phyloP scores from a whole-genome alignment of 2,888 invertebrate genomes.

The Nipponacmea schrenckii region DNA sequence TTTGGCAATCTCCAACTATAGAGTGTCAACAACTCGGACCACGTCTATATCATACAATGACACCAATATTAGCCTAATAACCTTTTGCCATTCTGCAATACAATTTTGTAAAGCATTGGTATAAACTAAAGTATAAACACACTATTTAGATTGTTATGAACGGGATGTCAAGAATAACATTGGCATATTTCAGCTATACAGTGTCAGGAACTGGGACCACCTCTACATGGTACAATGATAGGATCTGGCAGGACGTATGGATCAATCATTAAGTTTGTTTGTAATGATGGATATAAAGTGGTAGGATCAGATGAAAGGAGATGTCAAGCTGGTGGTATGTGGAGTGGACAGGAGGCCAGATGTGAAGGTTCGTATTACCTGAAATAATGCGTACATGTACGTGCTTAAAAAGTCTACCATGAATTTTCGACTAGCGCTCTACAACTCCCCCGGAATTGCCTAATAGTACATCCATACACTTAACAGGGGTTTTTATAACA shows the following conservation, averaged over 20 bases:
- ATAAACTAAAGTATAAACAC: too few relatives aligned
- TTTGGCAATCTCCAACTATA: constrained; percentile 74
- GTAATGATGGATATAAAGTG: constrained; percentile 91
- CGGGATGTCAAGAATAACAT: too few relatives aligned
- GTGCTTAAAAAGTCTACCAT: too few relatives aligned
- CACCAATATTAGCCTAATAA: constrained; percentile 59
- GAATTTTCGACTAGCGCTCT: too few relatives aligned
- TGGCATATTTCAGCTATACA: constrained; percentile 79
- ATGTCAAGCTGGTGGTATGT: constrained; percentile 93
- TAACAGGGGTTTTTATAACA: too few relatives aligned
- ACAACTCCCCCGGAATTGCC: too few relatives aligned
- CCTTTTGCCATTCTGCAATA: too few relatives aligned
- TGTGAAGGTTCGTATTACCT: constrained; percentile 81
- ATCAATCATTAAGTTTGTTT: constrained; percentile 93
- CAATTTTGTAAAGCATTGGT: too few relatives aligned
- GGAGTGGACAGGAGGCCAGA: constrained; percentile 90
- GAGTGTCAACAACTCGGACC: constrained; percentile 92
- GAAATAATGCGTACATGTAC: background rate
- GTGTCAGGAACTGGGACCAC: constrained; percentile 91
- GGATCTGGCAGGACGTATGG: constrained; percentile 94
- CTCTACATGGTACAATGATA: constrained; percentile 90
- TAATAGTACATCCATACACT: too few relatives aligned
- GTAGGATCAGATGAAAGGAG: constrained; percentile 89
- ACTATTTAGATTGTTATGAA: too few relatives aligned
- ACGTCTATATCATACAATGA: constrained; percentile 91